These are phyloP conservation scores for Platysteira castanea DNA, from an alignment of 2,113 vertebrate genomes.

Conservation along the genomic window DNA sequence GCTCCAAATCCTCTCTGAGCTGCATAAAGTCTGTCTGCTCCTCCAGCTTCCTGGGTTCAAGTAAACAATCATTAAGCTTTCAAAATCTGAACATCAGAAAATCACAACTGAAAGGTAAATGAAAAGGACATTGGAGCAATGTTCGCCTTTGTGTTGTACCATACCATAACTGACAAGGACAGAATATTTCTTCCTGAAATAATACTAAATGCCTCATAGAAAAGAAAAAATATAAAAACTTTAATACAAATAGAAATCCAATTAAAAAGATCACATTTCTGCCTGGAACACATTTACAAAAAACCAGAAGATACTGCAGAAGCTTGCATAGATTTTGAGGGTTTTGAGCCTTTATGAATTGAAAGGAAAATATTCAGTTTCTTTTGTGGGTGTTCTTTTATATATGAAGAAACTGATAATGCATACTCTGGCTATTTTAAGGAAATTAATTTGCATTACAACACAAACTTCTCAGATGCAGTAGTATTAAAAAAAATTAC, in stretches of 20 bases:
- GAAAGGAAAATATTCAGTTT: not conserved
- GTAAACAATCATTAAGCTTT: not conserved
- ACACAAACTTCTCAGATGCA: not conserved
- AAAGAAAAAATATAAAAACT: not conserved
- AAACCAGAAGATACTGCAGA: not conserved
- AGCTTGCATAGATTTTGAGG: not conserved
- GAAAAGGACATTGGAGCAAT: not conserved
- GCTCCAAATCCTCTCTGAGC: not conserved
- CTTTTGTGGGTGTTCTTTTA: not conserved
- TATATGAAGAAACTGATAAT: not conserved
- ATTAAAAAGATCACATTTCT: not conserved
- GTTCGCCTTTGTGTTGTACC: accelerated
- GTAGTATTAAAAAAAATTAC: not conserved
- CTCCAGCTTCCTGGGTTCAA: not conserved
- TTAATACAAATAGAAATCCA: not conserved
- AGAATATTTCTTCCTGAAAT: not conserved
- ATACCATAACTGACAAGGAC: accelerated
- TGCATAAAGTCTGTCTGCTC: not conserved
- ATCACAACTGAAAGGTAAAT: not conserved
- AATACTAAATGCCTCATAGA: not conserved
- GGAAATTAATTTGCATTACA: not conserved
- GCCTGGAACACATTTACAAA: not conserved
- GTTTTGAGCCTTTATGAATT: not conserved
- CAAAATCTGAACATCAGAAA: not conserved
- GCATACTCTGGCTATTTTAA: not conserved